Evolutionary conservation across 2,888 invertebrate species (phyloP).

Genomic region (Aspidapion aeneum): DNA sequence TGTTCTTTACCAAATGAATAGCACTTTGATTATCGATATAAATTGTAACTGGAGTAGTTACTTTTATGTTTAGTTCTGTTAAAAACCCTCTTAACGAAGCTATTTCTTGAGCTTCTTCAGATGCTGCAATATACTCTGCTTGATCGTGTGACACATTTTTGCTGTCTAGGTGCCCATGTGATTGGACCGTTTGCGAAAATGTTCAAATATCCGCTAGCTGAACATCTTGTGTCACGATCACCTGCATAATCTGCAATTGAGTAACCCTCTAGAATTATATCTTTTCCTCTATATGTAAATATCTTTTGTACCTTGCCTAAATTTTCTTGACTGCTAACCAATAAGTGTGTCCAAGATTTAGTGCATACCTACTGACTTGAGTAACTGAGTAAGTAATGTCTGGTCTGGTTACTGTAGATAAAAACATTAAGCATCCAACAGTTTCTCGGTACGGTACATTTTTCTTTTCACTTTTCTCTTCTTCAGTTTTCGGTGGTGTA

Average conservation of each 20-base stretch:
- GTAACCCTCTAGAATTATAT: no score
- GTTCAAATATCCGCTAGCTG: slow-evolving; percentile 8
- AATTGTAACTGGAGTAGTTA: no score
- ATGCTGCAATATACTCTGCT: no score
- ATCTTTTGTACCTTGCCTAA: slow-evolving; percentile 6
- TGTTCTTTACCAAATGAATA: no score
- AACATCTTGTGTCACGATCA: background rate
- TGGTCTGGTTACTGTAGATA: slow-evolving; percentile 25
- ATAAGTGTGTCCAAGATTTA: slow-evolving; percentile 9
- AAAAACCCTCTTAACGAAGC: no score
- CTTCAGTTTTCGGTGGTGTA: slow-evolving; percentile 5
- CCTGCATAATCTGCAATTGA: background rate
- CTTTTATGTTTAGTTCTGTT: no score
- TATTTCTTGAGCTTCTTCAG: no score
- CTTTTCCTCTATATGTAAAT: slow-evolving; percentile 2
- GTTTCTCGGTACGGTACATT: slow-evolving; percentile 27
- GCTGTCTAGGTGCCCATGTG: slow-evolving; percentile 7
- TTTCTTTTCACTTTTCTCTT: background rate
- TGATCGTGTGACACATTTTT: slow-evolving; percentile 9
- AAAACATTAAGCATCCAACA: slow-evolving; percentile 29
- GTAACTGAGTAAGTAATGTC: slow-evolving; percentile 30
- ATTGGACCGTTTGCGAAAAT: slow-evolving; percentile 2
- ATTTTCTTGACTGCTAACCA: slow-evolving; percentile 17
- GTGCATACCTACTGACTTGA: slow-evolving; percentile 24
- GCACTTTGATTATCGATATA: no score